Base-by-base conservation (phyloP, 2,113 vertebrate genomes). In the Ophthalmolycus amberensis region DNA sequence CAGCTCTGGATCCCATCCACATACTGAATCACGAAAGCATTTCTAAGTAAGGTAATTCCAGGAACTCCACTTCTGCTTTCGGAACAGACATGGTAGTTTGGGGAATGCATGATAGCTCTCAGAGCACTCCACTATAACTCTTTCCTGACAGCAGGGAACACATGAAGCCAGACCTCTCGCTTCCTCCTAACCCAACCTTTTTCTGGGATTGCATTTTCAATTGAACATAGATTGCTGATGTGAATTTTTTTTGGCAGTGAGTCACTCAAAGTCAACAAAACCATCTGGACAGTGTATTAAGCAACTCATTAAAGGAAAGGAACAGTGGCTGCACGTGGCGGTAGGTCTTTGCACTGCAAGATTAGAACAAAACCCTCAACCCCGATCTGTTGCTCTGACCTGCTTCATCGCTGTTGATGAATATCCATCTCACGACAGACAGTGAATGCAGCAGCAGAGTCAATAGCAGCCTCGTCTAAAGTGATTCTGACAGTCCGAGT, bases 41-140 rank as follows among this genome's bases (percentile, higher is more conserved):
- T 89, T 88, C 78, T 44, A n/a, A 11, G 79, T 66, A 88, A 66
- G 50, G 54, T 27, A 79, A 44, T 91, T 77, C 80, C 40, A 70
- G 60, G 85, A 87, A 80, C 56, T 77, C n/a, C 4, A 2, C 48
- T 50, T 77, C n/a, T 22, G 8, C 65, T 82, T 90, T 60, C 70
- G 78, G 60, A 85, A 52, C 50, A 52, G 52, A 76, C 73, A 50
- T 42, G 12, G 4, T 56, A 20, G 3, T 83, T 86, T 71, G 40
- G 59, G 83, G 34, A 85, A 83, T 74, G 38, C 42, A 7, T 63
- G 38, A 69, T 44, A 54, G n/a, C 66, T 78, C 27, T 62, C 66
- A 46, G 37, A 66, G 15, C 38, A 0, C 52, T 50, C 4, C 2
- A 20, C 56, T 27, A 22, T 78, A 79, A 83, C 77, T 88, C 50